Percentiles rank a stretch among this genome's conserved stretches.
Evolutionary conservation across 1,140 invertebrate species (phyloP).

Genomic region (Drosophila persimilis): DNA sequence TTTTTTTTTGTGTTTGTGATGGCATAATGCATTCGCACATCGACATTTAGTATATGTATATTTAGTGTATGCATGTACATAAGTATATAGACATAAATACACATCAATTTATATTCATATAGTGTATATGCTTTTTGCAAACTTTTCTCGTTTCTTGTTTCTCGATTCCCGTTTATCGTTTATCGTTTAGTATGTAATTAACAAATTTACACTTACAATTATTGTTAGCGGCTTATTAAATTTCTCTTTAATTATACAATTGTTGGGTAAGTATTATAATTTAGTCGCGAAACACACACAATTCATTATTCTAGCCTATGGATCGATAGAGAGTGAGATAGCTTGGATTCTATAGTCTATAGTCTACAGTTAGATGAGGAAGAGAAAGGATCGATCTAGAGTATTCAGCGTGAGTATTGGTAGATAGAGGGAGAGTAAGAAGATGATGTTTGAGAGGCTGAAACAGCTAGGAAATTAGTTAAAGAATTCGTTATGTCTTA

Average conservation of each 20-base stretch:
- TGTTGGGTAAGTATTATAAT: conserved; percentile 39
- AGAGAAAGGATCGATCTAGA: conserved; percentile 21
- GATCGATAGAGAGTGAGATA: conserved; percentile 14
- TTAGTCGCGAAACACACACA: conserved; percentile 53
- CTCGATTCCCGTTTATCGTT: too few relatives aligned
- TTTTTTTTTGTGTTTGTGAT: conserved; percentile 38
- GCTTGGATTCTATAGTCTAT: background rate
- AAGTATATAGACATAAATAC: conserved; percentile 47
- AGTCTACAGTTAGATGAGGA: conserved; percentile 29
- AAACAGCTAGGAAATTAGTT: conserved; percentile 36
- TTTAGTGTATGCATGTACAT: conserved; percentile 2
- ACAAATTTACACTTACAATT: conserved; percentile 77
- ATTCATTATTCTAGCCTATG: conserved; percentile 78
- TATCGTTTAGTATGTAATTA: conserved; percentile 63
- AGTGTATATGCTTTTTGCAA: conserved; percentile 50
- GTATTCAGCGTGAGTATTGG: conserved; percentile 19
- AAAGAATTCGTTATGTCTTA: conserved; percentile 29
- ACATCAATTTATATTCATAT: conserved; percentile 48
- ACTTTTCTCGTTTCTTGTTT: conserved; percentile 41
- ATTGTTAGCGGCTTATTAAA: conserved; percentile 60
- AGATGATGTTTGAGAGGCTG: conserved; percentile 10
- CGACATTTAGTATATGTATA: conserved; percentile 40
- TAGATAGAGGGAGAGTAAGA: background rate
- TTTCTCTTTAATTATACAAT: conserved; percentile 17
- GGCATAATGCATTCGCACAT: conserved; percentile 58